Conservation (phyloP, 2,888 invertebrate genomes). For the Didymodactylos carnosus region DNA sequence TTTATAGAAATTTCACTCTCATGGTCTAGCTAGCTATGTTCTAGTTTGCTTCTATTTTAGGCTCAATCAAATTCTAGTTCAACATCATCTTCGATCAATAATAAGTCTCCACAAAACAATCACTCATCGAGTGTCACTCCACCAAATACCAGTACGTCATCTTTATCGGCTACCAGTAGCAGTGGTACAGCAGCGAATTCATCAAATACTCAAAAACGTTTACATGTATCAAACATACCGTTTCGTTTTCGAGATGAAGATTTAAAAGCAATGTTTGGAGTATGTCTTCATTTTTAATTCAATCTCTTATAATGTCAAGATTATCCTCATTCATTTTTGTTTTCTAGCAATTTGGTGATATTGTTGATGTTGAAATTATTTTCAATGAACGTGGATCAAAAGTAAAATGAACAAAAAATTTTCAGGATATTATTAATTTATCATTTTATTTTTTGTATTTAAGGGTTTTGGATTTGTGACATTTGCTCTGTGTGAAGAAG, state of each 20-base stretch:
- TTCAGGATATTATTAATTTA: not conserved
- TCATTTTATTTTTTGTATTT: not conserved
- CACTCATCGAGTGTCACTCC: not conserved
- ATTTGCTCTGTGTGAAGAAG: slow-evolving; percentile 99
- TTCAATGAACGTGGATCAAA: slow-evolving; percentile 99
- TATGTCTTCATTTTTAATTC: too few species aligned
- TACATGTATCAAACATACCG: slow-evolving; percentile 98
- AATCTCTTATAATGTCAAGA: too few species aligned
- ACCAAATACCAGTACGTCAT: not conserved
- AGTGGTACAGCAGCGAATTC: not conserved
- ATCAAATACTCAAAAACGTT: slow-evolving; percentile 46
- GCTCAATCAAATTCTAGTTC: not conserved
- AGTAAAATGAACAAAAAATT: slow-evolving; percentile 43
- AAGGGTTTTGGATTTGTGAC: slow-evolving; percentile 99
- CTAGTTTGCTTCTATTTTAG: too few species aligned
- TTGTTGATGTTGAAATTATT: slow-evolving; percentile 97
- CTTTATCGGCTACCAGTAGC: too few species aligned
- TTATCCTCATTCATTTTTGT: too few species aligned
- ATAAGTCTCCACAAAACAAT: too few species aligned
- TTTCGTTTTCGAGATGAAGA: slow-evolving; percentile 98
- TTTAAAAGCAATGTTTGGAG: slow-evolving; percentile 90
- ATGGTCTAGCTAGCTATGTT: too few species aligned
- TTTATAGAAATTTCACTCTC: not conserved
- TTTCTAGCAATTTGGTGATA: slow-evolving; percentile 89
- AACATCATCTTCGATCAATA: not conserved